Evolutionary conservation across 2,113 vertebrate species (phyloP).

Genomic region (Petrocephalus microphthalmus): DNA sequence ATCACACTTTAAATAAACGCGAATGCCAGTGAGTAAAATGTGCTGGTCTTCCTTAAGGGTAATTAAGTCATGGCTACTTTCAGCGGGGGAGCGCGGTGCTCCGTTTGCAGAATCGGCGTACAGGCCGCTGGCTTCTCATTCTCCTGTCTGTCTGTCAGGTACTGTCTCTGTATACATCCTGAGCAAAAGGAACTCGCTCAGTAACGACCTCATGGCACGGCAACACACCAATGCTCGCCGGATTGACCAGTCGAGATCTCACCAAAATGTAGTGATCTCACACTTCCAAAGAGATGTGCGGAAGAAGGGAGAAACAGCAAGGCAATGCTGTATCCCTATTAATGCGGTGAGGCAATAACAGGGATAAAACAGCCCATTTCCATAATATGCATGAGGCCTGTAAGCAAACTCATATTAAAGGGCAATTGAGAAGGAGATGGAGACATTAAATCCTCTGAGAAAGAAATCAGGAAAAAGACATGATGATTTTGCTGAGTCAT

Average conservation of each 20-base stretch:
- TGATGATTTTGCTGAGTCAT: constrained; percentile 59
- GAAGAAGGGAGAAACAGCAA: not conserved
- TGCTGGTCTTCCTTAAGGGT: not conserved
- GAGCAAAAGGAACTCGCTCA: not conserved
- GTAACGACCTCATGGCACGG: not conserved
- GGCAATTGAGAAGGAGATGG: not conserved
- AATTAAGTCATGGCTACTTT: constrained; percentile 19
- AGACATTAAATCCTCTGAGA: not conserved
- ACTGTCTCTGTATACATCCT: not conserved
- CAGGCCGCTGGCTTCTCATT: not conserved
- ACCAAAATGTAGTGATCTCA: not conserved
- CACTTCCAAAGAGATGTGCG: not conserved
- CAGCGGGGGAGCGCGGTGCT: not conserved
- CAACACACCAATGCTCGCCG: not conserved
- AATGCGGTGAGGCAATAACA: not conserved
- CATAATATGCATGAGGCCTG: not conserved
- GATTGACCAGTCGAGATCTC: not conserved
- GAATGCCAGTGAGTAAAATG: constrained; percentile 20
- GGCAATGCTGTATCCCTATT: too few relatives aligned
- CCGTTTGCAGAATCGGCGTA: not conserved
- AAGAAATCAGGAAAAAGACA: not conserved
- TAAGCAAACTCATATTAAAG: not conserved
- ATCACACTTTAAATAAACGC: constrained; percentile 25
- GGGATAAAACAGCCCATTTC: not conserved
- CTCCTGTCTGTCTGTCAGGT: not conserved